Conservation (phyloP, 2,888 invertebrate genomes). For the Tridacna gigas region DNA sequence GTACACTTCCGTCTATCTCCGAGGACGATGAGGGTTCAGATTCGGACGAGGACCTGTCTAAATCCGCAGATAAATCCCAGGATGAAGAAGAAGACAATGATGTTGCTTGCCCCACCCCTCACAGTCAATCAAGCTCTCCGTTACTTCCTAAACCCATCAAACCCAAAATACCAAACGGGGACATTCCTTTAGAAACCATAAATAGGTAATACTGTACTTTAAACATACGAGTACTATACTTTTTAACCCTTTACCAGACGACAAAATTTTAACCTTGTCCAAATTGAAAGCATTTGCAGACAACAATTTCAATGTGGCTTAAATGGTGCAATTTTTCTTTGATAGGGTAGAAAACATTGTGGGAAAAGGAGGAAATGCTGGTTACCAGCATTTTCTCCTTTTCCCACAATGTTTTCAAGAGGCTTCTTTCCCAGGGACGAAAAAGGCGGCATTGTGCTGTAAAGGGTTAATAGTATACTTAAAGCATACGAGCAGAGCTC, state of each 20-base stretch:
- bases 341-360: not conserved
- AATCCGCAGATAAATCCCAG: conserved; percentile 26
- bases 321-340: not conserved
- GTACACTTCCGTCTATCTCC: conserved; percentile 96
- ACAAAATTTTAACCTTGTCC: no score
- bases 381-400: not conserved
- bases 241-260: no score
- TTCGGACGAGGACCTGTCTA: conserved; percentile 49
- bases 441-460: no score
- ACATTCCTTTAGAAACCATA: conserved; percentile 60
- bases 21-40: conserved; percentile 91
- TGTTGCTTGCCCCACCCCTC: conserved; percentile 12
- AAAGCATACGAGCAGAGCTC: no score
- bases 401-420: not conserved
- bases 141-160: conserved; percentile 59
- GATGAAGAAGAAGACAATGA: conserved; percentile 56
- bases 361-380: not conserved
- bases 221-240: no score
- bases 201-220: conserved; percentile 51
- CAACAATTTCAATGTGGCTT: no score
- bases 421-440: no score
- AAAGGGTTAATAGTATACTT: no score
- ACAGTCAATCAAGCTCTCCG: conserved; percentile 63
- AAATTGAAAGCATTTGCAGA: no score
- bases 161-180: conserved; percentile 73